A percentile compares a stretch with the other conserved stretches of the same genome.
phyloP scores from a whole-genome alignment of 2,888 invertebrate genomes.

The Pardosa pseudoannulata region DNA sequence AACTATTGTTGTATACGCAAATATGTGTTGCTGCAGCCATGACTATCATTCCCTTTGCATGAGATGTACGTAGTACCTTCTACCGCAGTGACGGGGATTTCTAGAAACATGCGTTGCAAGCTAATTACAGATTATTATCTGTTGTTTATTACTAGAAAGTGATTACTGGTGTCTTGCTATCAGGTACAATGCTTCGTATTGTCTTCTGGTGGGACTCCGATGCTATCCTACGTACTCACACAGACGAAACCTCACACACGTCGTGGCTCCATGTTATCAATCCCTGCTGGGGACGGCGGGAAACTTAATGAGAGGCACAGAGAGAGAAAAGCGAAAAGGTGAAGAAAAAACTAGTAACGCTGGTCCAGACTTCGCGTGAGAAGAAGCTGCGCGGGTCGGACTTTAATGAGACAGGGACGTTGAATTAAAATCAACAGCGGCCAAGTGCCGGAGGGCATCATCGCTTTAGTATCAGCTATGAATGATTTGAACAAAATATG shows the following conservation, averaged over 20 bases:
- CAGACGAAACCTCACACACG: neutral
- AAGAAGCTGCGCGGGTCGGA: constrained; percentile 34
- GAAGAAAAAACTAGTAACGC: constrained; percentile 51
- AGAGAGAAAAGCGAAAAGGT: neutral
- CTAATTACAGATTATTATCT: too few relatives aligned
- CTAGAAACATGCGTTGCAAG: too few relatives aligned
- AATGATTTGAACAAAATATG: constrained; percentile 17
- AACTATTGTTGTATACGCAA: too few relatives aligned
- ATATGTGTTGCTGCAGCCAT: too few relatives aligned
- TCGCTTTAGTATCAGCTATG: neutral
- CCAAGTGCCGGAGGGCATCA: neutral
- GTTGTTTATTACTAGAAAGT: too few relatives aligned
- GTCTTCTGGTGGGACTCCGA: neutral
- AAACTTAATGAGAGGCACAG: neutral
- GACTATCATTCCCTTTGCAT: too few relatives aligned
- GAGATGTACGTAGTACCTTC: too few relatives aligned
- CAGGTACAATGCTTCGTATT: too few relatives aligned
- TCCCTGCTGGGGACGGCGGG: constrained; percentile 25
- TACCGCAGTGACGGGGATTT: too few relatives aligned
- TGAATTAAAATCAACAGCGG: neutral
- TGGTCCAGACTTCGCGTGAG: constrained; percentile 36
- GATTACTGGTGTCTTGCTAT: neutral
- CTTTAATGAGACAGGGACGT: neutral
- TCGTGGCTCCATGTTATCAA: constrained; percentile 13
- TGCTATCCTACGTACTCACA: neutral